Percentiles rank a stretch among this genome's conserved stretches.
Conservation (phyloP, 2,113 vertebrate genomes). For the Calyptommatus sinebrachiatus region DNA sequence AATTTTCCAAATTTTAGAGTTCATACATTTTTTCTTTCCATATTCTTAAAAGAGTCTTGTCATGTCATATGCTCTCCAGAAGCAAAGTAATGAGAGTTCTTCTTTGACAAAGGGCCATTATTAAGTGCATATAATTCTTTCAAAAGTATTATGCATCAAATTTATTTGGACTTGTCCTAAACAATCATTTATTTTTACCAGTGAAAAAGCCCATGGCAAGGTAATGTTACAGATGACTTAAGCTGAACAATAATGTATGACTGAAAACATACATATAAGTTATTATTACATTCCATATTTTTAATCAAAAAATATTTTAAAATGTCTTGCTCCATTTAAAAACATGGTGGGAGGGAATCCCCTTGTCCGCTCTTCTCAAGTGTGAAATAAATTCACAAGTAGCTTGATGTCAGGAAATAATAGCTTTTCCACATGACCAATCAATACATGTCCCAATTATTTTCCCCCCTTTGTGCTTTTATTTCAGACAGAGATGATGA, state of each 20-base stretch:
- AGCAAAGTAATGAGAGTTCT: conserved; percentile 8
- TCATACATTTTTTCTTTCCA: conserved; percentile 1
- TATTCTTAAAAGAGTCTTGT: neutral
- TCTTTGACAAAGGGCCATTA: neutral
- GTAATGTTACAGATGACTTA: conserved; percentile 22
- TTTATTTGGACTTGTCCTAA: neutral
- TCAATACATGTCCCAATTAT: neutral
- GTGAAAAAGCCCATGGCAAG: conserved; percentile 7
- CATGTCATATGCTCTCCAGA: neutral
- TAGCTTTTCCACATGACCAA: neutral
- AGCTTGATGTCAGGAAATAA: neutral
- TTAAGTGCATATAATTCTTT: neutral
- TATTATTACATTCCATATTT: neutral
- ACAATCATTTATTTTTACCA: conserved; percentile 3
- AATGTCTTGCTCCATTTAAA: neutral
- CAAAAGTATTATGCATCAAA: conserved; percentile 6
- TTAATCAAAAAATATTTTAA: neutral
- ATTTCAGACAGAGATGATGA: neutral
- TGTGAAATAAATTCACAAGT: conserved; percentile 4
- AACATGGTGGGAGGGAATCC: neutral
- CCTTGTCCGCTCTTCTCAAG: neutral
- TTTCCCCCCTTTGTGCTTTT: neutral
- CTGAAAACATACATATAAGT: conserved; percentile 2
- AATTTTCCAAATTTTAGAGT: neutral
- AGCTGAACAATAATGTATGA: conserved; percentile 11